Conservation (phyloP, 2,113 vertebrate genomes). For the Brachyhypopomus occidentalis region DNA sequence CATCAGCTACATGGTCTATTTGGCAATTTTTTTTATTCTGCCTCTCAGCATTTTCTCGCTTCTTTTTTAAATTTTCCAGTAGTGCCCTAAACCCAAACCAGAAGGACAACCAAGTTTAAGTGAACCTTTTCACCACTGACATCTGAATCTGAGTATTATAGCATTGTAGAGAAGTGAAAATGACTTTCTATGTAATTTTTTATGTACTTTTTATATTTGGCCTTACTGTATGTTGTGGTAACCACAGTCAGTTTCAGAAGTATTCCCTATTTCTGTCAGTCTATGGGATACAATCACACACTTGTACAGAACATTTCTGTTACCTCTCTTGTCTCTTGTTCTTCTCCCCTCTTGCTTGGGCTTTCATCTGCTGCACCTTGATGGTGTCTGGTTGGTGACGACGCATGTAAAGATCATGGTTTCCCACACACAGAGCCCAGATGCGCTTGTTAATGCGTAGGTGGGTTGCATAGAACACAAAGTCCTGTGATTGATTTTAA, state of each 20-base stretch:
- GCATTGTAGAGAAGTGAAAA: too few relatives aligned
- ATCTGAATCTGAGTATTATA: too few relatives aligned
- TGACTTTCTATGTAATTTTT: too few relatives aligned
- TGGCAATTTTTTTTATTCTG: conserved; percentile 97
- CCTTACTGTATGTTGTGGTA: too few relatives aligned
- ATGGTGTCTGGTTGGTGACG: conserved; percentile 96
- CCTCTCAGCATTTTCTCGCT: conserved; percentile 93
- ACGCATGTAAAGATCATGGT: conserved; percentile 97
- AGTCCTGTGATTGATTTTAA: conserved; percentile 77
- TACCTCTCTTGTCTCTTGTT: conserved; percentile 97
- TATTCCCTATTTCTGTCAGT: conserved; percentile 43
- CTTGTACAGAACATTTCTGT: conserved; percentile 15
- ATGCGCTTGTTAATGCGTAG: conserved; percentile 97
- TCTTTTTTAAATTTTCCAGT: conserved; percentile 96
- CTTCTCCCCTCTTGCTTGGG: conserved; percentile 94
- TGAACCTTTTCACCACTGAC: background rate
- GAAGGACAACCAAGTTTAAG: conserved; percentile 35
- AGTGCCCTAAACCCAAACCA: conserved; percentile 82
- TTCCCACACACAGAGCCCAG: conserved; percentile 95
- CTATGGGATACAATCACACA: background rate
- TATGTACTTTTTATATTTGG: too few relatives aligned
- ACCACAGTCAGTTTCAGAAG: background rate
- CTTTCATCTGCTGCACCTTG: conserved; percentile 99
- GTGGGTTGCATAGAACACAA: conserved; percentile 94
- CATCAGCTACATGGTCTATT: conserved; percentile 95